Evolutionary conservation across 2,797 vertebrate genomes (phyloP), one percentile per base, ranked within the genome.

Genomic region (Parauchenoglanis ngamensis): DNA sequence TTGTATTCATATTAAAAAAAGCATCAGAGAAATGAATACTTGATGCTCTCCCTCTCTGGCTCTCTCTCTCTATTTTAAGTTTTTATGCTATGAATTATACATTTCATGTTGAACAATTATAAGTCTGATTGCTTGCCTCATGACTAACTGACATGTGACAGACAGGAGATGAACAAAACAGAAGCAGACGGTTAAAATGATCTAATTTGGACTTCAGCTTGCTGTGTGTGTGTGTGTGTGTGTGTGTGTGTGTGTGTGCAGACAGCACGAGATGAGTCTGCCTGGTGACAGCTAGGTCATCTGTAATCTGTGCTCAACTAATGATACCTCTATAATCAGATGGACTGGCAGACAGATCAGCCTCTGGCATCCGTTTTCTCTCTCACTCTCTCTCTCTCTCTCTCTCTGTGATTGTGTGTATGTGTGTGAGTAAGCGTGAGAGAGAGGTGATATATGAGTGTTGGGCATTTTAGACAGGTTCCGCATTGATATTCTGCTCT

Each of bases 401-500:
- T 44, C 40, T 73, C 17, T 21, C 7, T 57, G 4, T 78, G 52
- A 17, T 1, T 19, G 17, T 61, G 10, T 57, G 76, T 87, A 52
- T 84, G 54, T 59, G 54, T 57, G 54, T 83, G 76, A 54, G 21
- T 8, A n/a, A 54, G 75, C 19, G 56, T 28, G 19, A 28, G 68
- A 19, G 25, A 31, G 61, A 5, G 4, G n/a, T 82, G 80, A 82
- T 82, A 31, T 49, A 82, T 82, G 44, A 49, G 80, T 31, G 8
- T 12, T 82, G n/a, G 23, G 31, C 2, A 2, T 67, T 67, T 82
- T 65, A 61, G 63, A 31, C 21, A 85, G 76, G 19, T 54, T n/a
- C 44, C 12, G 13, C 77, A 85, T 88, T 78, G 8, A 49, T 46
- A 87, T 87, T 87, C 81, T n/a, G 46, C 25, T 67, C 81, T 68